Base-by-base conservation (phyloP, 2,797 vertebrate genomes). In the Otolemur crassicaudatus region DNA sequence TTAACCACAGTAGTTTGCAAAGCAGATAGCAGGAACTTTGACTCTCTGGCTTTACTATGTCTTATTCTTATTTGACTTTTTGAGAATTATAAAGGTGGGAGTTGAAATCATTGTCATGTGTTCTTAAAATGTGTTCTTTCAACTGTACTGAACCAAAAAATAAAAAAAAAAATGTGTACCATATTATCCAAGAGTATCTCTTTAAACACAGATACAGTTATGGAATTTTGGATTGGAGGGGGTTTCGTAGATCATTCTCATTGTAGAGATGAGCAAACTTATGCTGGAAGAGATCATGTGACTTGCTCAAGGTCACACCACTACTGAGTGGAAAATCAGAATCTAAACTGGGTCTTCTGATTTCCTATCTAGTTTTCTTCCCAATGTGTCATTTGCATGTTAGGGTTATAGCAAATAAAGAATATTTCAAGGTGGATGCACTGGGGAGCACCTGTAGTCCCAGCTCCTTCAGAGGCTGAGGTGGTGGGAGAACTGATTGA, bases 41-140 rank as follows among this genome's bases (percentile, higher is more conserved):
- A 75, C 20, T 73, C 73, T 91, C n/a, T 89, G 43, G 53, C 80
- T 27, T 82, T 46, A 9, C 63, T 49, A 12, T 49, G 46, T 49
- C 46, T 60, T 81, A 23, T 53, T 91, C 85, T 77, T 81, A 56
- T 75, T 67, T 90, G 75, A 56, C 37, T 58, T 83, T 96, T 83
- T 75, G 67, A 46, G 76, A 81, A 65, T 46, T 70, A 37, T 27
- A 72, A 82, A 83, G 31, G 92, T 92, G 23, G 83, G 34, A 70
- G 46, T 87, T 81, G 60, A 46, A 96, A 91, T 40, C 69, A 9
- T 58, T 94, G 11, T 63, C 63, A 6, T 76, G 69, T 70, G 29
- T 91, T 97, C 56, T 94, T 85, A 67, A 67, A 67, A n/a, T 67
- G 31, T n/a, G 17, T 67, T 67, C 65, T n/a, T 67, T 67, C 31